These are phyloP conservation scores for Procambarus virginalis DNA, from an alignment of 1,140 invertebrate genomes.

Conservation along the genomic window DNA sequence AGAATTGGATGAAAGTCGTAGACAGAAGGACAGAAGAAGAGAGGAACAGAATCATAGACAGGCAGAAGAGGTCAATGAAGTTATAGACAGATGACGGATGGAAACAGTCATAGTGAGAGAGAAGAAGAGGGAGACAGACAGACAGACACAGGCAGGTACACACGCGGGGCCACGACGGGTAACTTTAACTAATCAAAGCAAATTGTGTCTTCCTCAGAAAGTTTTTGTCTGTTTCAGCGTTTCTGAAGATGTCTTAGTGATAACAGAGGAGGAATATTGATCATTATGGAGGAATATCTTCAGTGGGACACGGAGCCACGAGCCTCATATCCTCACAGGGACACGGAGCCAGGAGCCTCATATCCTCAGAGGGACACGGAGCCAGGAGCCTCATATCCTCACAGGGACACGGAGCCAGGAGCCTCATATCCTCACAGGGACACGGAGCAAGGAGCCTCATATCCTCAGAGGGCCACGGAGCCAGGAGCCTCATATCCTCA, in stretches of 20 bases:
- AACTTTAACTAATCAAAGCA: too few species aligned
- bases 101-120: not conserved
- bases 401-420: too few species aligned
- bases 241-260: not conserved
- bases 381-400: too few species aligned
- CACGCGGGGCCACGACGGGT: not conserved
- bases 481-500: too few species aligned
- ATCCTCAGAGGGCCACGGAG: too few species aligned
- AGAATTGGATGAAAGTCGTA: not conserved
- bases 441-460: too few species aligned
- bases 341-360: too few species aligned
- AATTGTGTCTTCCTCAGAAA: too few species aligned
- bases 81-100: not conserved
- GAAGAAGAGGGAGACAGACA: not conserved
- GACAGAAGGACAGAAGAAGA: not conserved
- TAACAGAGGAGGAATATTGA: not conserved
- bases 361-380: too few species aligned
- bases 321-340: not conserved
- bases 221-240: not conserved
- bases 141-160: not conserved
- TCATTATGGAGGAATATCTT: not conserved
- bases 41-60: not conserved
- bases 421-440: too few species aligned
- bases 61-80: not conserved
- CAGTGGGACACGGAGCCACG: not conserved